Conservation (phyloP, 2,113 vertebrate genomes). For the Jacana jacana region DNA sequence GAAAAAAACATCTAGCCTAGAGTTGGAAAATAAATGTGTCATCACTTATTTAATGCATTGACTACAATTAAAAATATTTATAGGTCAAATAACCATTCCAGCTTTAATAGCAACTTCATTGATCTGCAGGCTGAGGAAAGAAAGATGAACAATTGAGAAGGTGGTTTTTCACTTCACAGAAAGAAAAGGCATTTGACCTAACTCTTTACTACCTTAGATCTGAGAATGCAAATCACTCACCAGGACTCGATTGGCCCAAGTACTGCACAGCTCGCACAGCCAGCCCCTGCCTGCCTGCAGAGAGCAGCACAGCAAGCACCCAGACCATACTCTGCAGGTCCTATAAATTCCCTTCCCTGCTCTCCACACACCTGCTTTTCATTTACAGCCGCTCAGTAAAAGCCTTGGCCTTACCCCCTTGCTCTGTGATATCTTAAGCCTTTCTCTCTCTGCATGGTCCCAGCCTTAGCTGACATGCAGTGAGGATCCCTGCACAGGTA, state of each 20-base stretch:
- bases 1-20: not conserved
- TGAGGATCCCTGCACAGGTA: not conserved
- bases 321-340: not conserved
- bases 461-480: not conserved
- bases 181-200: not conserved
- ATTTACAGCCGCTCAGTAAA: not conserved
- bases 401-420: not conserved
- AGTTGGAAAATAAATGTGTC: slow-evolving; percentile 11
- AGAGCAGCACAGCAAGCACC: not conserved
- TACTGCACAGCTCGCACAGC: not conserved
- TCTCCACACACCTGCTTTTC: not conserved
- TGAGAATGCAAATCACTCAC: not conserved
- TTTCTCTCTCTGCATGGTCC: not conserved
- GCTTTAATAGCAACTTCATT: not conserved
- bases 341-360: not conserved
- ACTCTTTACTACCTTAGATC: not conserved
- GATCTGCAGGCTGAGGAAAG: not conserved
- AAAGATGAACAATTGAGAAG: not conserved
- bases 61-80: not conserved
- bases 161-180: not conserved
- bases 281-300: not conserved
- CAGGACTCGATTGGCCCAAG: not conserved
- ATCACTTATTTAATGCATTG: not conserved
- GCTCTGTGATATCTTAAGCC: not conserved
- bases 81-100: not conserved